A percentile compares a stretch with the other conserved stretches of the same genome.
phyloP scores from a whole-genome alignment of 2,888 invertebrate species.

The Eretmocerus hayati region DNA sequence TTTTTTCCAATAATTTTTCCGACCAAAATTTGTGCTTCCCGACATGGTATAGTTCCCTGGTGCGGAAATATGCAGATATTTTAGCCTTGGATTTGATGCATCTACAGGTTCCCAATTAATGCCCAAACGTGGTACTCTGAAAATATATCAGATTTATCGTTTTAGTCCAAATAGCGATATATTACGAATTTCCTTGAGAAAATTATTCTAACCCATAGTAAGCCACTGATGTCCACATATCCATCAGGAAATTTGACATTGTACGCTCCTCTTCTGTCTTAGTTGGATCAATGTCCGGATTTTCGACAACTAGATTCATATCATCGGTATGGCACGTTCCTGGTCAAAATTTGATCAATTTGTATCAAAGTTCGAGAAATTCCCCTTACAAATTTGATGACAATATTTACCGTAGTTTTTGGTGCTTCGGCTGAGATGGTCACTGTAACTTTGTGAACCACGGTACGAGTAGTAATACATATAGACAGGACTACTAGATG shows the following conservation, averaged over 20 bases:
- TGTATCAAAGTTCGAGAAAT: too few relatives aligned
- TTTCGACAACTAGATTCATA: conserved; percentile 3
- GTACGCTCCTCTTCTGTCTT: not conserved
- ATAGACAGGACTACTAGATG: not conserved
- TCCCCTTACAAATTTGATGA: too few relatives aligned
- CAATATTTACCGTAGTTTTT: conserved; percentile 5
- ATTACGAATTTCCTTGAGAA: too few relatives aligned
- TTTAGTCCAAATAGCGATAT: too few relatives aligned
- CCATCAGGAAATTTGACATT: conserved; percentile 4
- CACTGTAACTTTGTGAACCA: conserved; percentile 2
- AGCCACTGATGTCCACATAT: conserved; percentile 4
- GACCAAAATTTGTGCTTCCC: not conserved
- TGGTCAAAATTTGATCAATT: too few relatives aligned
- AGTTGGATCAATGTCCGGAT: conserved; percentile 6
- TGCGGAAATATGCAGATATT: not conserved
- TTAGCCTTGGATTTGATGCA: not conserved
- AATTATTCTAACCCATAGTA: conserved; percentile 6
- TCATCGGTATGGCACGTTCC: conserved; percentile 6
- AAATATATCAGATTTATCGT: not conserved
- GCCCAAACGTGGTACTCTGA: not conserved
- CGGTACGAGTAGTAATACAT: conserved; percentile 6
- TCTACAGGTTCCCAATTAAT: conserved; percentile 1
- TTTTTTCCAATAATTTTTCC: conserved; percentile 2
- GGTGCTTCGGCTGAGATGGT: conserved; percentile 1
- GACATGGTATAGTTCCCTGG: conserved; percentile 2